Base-by-base conservation (phyloP, 1,140 invertebrate genomes). In the Zaprionus taronus region DNA sequence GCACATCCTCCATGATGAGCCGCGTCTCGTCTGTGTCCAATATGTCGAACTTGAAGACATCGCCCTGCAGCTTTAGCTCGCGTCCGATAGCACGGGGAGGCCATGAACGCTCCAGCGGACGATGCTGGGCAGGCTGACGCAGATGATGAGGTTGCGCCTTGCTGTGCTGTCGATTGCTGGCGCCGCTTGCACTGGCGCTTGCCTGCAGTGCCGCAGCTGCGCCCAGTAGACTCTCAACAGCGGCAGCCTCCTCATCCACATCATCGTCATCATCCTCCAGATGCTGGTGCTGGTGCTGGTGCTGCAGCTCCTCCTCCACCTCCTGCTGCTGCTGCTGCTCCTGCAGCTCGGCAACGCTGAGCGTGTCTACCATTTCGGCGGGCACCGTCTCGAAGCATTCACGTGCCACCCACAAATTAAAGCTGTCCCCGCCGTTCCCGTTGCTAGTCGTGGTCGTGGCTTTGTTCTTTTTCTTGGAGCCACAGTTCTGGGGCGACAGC, bases 21-120 rank as follows among this genome's bases (percentile, higher is more conserved):
- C 26, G 44, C n/a, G 28, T 31, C 31, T 55, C 96, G 77, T 96
- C 96, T 14, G 95, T 95, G 81, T 96, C 96, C 11, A 96, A 94
- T 49, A 96, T 95, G 85, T 96, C 96, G 86, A 96, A 96, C 79
- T 94, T 94, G 83, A 96, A 96, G 73, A 94, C 95, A 86, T 96
- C 96, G 85, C 96, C 95, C 15, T 94, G 94, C 60, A 94, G 93
- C 66, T 93, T 92, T 0, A 80, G 57, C 58, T 84, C 86, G 17
- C 87, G 70, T 1, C 87, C 86, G 9, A 82, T 20, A 3, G 81
- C 91, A 15, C 91, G 91, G n/a, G 94, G 93, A 34, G 94, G 94
- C 86, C 95, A 94, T 5, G 93, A 94, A 66, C 95, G 92, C 72
- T 95, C 94, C 58, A 95, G 83, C 2, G 94, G 94, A 41, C 94